These are phyloP conservation scores for Odontamblyopus lacepedii DNA, from an alignment of 2,797 vertebrate genomes.

Conservation along the genomic window DNA sequence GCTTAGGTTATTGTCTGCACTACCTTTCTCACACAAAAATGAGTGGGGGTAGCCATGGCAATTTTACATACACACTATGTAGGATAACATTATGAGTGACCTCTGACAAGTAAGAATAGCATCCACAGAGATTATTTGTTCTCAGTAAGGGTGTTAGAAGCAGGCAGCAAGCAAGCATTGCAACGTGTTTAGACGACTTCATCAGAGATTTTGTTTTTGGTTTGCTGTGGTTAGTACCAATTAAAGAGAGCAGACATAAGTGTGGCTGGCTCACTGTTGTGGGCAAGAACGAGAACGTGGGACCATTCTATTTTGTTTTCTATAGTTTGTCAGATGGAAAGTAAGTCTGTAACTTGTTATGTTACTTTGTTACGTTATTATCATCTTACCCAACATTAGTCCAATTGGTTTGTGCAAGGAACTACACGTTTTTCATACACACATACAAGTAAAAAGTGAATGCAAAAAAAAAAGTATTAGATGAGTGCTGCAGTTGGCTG, in stretches of 20 bases:
- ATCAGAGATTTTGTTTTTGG: not conserved
- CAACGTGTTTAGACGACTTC: not conserved
- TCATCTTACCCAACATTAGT: too few relatives aligned
- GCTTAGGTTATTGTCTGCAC: slow-evolving; percentile 1
- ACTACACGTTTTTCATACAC: not conserved
- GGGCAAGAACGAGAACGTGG: too few relatives aligned
- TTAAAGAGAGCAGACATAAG: not conserved
- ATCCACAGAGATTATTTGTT: not conserved
- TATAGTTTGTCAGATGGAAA: too few relatives aligned
- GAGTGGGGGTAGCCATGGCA: not conserved
- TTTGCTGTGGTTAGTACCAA: not conserved
- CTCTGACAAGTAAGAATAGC: not conserved
- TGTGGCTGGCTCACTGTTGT: too few relatives aligned
- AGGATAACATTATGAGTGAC: not conserved
- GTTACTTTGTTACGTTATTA: too few relatives aligned
- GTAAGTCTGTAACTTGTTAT: too few relatives aligned
- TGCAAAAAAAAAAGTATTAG: not conserved
- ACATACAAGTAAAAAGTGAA: not conserved
- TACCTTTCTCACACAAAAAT: slow-evolving; percentile 14
- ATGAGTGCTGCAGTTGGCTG: not conserved
- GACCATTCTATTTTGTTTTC: too few relatives aligned
- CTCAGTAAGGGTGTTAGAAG: not conserved
- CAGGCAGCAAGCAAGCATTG: not conserved
- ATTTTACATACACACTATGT: not conserved
- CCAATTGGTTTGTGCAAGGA: too few relatives aligned